Conservation (phyloP, 2,888 invertebrate genomes). For the Subacronicta megacephala region DNA sequence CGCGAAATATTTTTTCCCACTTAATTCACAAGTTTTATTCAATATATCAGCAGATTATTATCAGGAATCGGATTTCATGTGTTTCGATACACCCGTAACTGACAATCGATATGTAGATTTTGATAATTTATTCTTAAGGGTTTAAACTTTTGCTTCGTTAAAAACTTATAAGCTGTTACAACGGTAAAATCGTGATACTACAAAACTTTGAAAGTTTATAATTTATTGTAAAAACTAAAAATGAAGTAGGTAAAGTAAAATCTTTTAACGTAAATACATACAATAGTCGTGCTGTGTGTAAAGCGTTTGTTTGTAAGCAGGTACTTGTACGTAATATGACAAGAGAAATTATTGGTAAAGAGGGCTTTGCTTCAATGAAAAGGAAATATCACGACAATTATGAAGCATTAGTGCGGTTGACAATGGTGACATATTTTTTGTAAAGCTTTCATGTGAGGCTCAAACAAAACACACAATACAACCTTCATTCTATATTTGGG, state of each 20-base stretch:
- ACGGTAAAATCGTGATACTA: slow-evolving; percentile 6
- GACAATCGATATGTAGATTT: slow-evolving; percentile 6
- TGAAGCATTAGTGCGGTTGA: slow-evolving; percentile 77
- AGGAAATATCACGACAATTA: slow-evolving; percentile 86
- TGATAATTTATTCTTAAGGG: slow-evolving; percentile 1
- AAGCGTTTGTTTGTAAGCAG: slow-evolving; percentile 59
- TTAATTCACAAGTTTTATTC: slow-evolving; percentile 21
- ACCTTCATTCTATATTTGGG: slow-evolving; percentile 61
- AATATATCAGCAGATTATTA: slow-evolving; percentile 19
- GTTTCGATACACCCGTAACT: slow-evolving; percentile 11
- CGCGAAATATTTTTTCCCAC: slow-evolving; percentile 47
- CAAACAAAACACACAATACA: slow-evolving; percentile 73
- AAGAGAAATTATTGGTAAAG: slow-evolving; percentile 80
- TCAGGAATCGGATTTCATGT: slow-evolving; percentile 27
- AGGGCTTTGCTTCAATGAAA: slow-evolving; percentile 75
- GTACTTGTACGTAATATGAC: slow-evolving; percentile 75
- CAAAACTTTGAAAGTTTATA: slow-evolving; percentile 42
- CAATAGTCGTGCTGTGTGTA: slow-evolving; percentile 64
- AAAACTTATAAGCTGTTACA: slow-evolving; percentile 10
- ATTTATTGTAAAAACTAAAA: slow-evolving; percentile 29
- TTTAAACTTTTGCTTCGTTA: slow-evolving; percentile 3
- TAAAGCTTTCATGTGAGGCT: slow-evolving; percentile 68
- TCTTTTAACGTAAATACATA: slow-evolving; percentile 39
- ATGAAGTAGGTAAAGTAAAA: slow-evolving; percentile 2
- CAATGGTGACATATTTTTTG: slow-evolving; percentile 83